Evolutionary conservation across 2,888 invertebrate genomes (phyloP).

Genomic region (Andricus quercusramuli): DNA sequence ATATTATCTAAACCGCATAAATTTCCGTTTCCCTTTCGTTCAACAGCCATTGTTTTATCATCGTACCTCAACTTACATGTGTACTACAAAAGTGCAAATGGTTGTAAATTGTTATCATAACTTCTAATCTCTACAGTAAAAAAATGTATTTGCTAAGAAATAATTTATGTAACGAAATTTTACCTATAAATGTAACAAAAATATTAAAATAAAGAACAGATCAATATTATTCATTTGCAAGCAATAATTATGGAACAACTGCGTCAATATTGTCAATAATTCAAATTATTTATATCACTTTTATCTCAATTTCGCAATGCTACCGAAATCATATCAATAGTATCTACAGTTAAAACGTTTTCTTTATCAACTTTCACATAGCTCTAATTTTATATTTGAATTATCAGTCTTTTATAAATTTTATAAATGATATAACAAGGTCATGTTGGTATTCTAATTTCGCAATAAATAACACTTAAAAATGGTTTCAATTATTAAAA

Average conservation of each 20-base stretch:
- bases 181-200: too few species aligned
- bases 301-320: neutral
- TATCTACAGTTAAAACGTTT: neutral
- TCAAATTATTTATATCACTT: neutral
- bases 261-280: neutral
- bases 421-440: too few species aligned
- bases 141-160: neutral
- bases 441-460: too few species aligned
- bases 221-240: too few species aligned
- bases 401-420: too few species aligned
- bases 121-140: neutral
- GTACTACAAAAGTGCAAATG: conserved; percentile 1
- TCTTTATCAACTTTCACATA: too few species aligned
- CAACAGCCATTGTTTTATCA: neutral
- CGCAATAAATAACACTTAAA: too few species aligned
- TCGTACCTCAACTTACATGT: conserved; percentile 19
- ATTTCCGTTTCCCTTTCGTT: neutral
- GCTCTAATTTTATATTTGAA: too few species aligned
- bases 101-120: conserved; percentile 10
- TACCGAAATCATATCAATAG: neutral
- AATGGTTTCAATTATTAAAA: too few species aligned
- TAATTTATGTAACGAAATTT: neutral
- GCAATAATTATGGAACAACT: neutral
- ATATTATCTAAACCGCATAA: conserved; percentile 46
- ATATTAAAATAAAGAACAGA: too few species aligned